Evolutionary conservation across 2,113 vertebrate genomes (phyloP).

Genomic region (Cynoglossus semilaevis): DNA sequence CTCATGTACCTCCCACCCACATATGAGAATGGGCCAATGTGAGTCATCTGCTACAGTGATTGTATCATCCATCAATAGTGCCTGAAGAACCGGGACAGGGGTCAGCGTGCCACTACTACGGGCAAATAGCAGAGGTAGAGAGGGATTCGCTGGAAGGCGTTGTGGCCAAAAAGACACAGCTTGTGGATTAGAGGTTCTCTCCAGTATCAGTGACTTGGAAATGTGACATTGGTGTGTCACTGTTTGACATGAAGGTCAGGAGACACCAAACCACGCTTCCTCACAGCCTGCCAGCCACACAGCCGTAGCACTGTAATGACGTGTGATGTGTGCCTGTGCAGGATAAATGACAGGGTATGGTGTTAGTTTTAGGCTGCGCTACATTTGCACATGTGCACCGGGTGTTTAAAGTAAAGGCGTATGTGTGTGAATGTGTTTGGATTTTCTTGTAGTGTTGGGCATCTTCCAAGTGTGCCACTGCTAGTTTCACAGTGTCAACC

Average conservation of each 20-base stretch:
- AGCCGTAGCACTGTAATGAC: conserved; percentile 16
- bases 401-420: conserved; percentile 5
- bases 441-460: conserved; percentile 9
- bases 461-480: conserved; percentile 43
- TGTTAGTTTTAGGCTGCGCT: conserved; percentile 9
- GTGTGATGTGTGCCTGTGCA: conserved; percentile 15
- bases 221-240: conserved; percentile 15
- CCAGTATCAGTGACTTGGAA: conserved; percentile 36
- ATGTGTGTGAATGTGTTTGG: neutral
- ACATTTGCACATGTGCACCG: conserved; percentile 13
- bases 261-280: conserved; percentile 45
- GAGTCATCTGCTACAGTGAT: conserved; percentile 47
- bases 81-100: conserved; percentile 57
- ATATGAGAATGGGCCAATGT: conserved; percentile 13
- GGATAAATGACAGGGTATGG: conserved; percentile 31
- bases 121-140: conserved; percentile 37
- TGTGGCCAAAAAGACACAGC: conserved; percentile 47
- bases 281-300: conserved; percentile 16
- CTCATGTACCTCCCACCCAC: conserved; percentile 31
- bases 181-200: conserved; percentile 54
- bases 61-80: conserved; percentile 65
- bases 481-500: conserved; percentile 26
- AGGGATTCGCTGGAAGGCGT: conserved; percentile 58
- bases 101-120: conserved; percentile 52
- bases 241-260: conserved; percentile 44